Base-by-base conservation (phyloP, 2,888 invertebrate species). In the Mesochorus sp. region DNA sequence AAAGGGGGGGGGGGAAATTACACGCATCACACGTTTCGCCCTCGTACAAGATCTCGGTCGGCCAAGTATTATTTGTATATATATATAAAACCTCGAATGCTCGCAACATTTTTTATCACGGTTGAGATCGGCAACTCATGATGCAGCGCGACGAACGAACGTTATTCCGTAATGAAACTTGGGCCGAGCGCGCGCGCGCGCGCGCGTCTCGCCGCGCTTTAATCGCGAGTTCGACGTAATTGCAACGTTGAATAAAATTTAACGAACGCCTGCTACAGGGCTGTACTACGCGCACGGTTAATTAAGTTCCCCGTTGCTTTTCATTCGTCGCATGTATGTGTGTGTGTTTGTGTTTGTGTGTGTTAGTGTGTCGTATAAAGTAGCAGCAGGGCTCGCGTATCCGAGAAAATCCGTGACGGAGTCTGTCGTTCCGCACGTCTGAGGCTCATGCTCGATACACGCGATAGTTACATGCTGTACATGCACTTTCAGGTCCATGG, bases 161-260 rank as follows among this genome's bases (percentile, higher is more conserved):
- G 64, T 51, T 55, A n/a, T 39, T n/a, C 31, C 62, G 68, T 77
- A 73, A 73, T 73, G 77, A 77, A 77, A 68, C 62, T 68, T 61
- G 51, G 59, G 19, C 28, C 55, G 37, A 42, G 37, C 47, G n/a
- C 26, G 44, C 17, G 37, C 37, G 66, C 51, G 53, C n/a, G n/a
- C 12, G n/a, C 1, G n/a, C 39, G 21, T 39, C 0, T 34, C 31
- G 4, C 31, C 6, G 31, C 61, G 73, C 73, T 77, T 73, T 73
- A 77, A 77, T 77, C 77, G 73, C 68, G 42, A 73, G 68, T 62
- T 57, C 77, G 62, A 19, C 68, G 77, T 77, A 77, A 77, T 77
- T 77, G 77, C 73, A 77, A 68, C 72, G 67, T 67, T 77, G 77
- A 77, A 77, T 77, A 77, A 77, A 77, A 77, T 77, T 77, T 77